A percentile compares a stretch with the other conserved stretches of the same genome.
These are phyloP conservation scores for Bicyclus anynana DNA, from an alignment of 1,140 invertebrate genomes.

Conservation along the genomic window DNA sequence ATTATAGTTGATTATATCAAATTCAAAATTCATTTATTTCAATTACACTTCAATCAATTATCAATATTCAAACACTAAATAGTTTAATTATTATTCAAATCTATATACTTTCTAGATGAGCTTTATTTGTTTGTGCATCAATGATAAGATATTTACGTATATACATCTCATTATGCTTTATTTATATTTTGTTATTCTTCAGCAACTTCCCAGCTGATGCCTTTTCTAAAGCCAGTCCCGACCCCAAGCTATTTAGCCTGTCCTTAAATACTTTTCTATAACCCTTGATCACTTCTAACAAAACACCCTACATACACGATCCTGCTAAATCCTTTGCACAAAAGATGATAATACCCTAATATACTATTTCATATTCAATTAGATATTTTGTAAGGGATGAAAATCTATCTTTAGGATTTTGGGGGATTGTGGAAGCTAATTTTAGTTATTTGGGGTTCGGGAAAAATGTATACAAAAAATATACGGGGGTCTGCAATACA, in stretches of 20 bases:
- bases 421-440: constrained; percentile 37
- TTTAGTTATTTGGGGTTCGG: constrained; percentile 23
- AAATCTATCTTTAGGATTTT: constrained; percentile 54
- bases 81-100: too few species aligned
- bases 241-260: constrained; percentile 49
- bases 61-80: too few species aligned
- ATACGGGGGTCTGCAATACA: neutral
- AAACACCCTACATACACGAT: constrained; percentile 48
- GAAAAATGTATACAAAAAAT: neutral
- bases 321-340: constrained; percentile 61
- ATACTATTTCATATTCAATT: constrained; percentile 74
- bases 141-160: too few species aligned
- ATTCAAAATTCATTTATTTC: too few species aligned
- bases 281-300: constrained; percentile 58
- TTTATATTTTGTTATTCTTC: neutral
- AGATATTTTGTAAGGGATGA: constrained; percentile 68
- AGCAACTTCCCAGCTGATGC: constrained; percentile 33
- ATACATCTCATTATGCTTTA: neutral
- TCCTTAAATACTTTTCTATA: constrained; percentile 67
- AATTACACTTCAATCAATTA: too few species aligned
- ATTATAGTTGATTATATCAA: too few species aligned
- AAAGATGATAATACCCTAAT: constrained; percentile 65
- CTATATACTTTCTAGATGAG: too few species aligned
- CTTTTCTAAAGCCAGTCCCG: constrained; percentile 21
- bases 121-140: too few species aligned